Conservation (phyloP, 1,140 invertebrate species). For the Camponotus floridanus region DNA sequence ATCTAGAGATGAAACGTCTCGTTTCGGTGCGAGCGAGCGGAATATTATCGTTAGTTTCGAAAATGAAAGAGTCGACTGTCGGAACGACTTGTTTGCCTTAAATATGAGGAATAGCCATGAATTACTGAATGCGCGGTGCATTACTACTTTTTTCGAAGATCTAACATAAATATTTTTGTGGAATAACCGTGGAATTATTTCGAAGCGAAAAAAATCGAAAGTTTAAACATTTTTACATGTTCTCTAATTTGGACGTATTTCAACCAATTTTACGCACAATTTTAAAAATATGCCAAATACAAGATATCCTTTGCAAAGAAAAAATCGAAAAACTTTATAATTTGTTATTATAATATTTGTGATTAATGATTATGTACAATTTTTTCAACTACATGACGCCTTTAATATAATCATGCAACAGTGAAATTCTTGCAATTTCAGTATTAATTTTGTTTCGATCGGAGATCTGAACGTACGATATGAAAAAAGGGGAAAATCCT, state of each 20-base stretch:
- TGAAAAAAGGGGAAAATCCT: conserved; percentile 48
- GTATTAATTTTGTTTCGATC: neutral
- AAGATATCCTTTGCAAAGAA: neutral
- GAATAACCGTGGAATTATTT: neutral
- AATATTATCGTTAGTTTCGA: conserved; percentile 60
- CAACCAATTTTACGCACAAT: neutral
- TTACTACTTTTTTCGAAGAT: conserved; percentile 14
- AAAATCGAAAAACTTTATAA: neutral
- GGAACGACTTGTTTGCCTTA: conserved; percentile 42
- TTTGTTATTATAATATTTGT: too few species aligned
- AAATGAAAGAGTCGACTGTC: conserved; percentile 41
- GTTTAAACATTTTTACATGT: neutral
- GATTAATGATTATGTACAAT: too few species aligned
- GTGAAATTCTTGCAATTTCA: too few species aligned
- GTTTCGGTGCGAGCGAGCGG: conserved; percentile 40
- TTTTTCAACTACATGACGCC: too few species aligned
- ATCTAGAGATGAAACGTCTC: conserved; percentile 6
- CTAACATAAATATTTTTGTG: neutral
- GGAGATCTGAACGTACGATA: neutral
- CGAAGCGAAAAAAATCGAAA: neutral
- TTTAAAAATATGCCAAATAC: neutral
- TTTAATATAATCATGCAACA: neutral
- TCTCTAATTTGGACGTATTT: neutral
- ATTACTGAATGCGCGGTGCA: conserved; percentile 19
- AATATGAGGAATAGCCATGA: conserved; percentile 36